Conservation (phyloP, 1,140 invertebrate species). For the Zaprionus gabonicus region DNA sequence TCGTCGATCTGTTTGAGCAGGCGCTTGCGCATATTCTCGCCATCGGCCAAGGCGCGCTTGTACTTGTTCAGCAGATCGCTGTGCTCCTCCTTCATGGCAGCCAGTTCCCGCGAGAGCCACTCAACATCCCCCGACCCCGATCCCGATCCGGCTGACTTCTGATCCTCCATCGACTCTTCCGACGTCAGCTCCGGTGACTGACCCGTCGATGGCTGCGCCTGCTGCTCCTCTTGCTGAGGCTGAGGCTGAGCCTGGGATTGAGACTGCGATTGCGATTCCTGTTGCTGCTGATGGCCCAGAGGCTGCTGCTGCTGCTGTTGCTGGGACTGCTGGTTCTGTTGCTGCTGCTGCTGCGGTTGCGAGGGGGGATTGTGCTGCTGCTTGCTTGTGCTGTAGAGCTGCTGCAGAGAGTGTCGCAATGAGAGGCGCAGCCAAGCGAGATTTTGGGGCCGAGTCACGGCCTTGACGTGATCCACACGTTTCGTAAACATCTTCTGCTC, state of each 20-base stretch:
- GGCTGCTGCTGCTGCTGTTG: not conserved
- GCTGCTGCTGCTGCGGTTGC: constrained; percentile 5
- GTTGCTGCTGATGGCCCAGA: not conserved
- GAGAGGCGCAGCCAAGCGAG: constrained; percentile 5
- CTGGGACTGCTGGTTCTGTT: not conserved
- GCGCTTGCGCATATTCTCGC: constrained; percentile 94
- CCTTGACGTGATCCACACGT: constrained; percentile 36
- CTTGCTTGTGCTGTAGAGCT: constrained; percentile 56
- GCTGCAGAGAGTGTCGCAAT: not conserved
- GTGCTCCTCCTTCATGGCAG: constrained; percentile 86
- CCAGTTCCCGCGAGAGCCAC: constrained; percentile 86
- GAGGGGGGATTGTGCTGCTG: constrained; percentile 22
- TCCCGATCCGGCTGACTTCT: constrained; percentile 81
- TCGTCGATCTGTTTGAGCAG: constrained; percentile 97
- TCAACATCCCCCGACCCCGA: constrained; percentile 85
- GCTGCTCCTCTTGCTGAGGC: not conserved
- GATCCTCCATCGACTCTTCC: not conserved
- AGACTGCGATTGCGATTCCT: not conserved
- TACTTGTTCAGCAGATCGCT: constrained; percentile 93
- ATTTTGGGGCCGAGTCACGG: constrained; percentile 15
- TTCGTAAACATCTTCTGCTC: constrained; percentile 30
- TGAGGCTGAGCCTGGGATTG: not conserved
- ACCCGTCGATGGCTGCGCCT: constrained; percentile 50
- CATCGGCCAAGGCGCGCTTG: constrained; percentile 95
- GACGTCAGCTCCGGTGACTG: not conserved